A percentile compares a stretch with the other conserved stretches of the same genome.
Evolutionary conservation across 2,113 vertebrate genomes (phyloP).

Genomic region (Platysternon megacephalum): DNA sequence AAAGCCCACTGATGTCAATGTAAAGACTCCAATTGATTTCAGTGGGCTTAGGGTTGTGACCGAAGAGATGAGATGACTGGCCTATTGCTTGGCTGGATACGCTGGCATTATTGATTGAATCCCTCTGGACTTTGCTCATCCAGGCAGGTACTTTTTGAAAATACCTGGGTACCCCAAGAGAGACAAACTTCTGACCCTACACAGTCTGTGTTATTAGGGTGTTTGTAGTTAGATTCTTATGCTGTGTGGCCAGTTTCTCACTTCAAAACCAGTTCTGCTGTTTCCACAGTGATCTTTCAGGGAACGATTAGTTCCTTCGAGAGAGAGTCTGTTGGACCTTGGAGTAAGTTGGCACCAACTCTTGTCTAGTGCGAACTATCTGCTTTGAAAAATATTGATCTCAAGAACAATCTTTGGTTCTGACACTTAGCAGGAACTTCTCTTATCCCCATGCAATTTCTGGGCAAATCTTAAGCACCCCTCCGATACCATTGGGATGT

Average conservation of each 20-base stretch:
- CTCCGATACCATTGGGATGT: rapidly evolving
- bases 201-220: not conserved
- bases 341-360: not conserved
- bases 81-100: not conserved
- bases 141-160: not conserved
- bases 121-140: not conserved
- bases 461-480: not conserved
- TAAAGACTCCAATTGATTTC: not conserved
- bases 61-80: not conserved
- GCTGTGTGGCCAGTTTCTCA: not conserved
- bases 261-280: not conserved
- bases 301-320: not conserved
- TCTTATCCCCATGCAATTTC: not conserved
- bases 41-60: not conserved
- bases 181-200: not conserved
- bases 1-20: not conserved
- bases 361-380: not conserved
- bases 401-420: not conserved
- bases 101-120: not conserved
- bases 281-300: not conserved
- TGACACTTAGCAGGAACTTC: not conserved
- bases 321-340: not conserved
- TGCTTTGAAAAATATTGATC: not conserved
- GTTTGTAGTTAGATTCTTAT: not conserved
- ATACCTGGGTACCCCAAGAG: not conserved